Evolutionary conservation across 2,113 vertebrate genomes (phyloP).

Genomic region (Tupaia chinensis): DNA sequence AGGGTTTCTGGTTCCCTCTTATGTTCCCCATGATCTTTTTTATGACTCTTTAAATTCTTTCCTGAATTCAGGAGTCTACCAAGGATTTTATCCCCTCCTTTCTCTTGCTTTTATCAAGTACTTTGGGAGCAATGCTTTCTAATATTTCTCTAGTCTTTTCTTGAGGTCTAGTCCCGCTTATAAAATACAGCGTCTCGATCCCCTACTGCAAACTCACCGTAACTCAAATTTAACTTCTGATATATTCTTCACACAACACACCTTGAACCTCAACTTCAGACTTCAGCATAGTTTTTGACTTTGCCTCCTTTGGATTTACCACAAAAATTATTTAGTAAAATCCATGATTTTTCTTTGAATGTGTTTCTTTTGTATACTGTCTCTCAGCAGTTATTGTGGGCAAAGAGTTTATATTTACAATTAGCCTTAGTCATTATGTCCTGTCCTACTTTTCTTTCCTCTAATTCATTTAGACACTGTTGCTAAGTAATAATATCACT

Average conservation of each 20-base stretch:
- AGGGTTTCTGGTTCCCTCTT: background rate
- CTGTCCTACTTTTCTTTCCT: background rate
- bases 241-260: background rate
- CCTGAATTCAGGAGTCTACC: background rate
- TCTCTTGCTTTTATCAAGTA: background rate
- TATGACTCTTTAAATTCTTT: background rate
- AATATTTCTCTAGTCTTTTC: background rate
- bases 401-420: background rate
- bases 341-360: background rate
- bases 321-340: background rate
- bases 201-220: background rate
- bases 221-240: background rate
- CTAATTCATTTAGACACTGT: background rate
- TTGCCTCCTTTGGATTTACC: background rate
- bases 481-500: background rate
- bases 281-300: background rate
- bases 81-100: background rate
- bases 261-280: background rate
- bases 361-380: background rate
- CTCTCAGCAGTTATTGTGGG: background rate
- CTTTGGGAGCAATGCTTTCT: background rate
- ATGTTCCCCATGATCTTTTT: background rate
- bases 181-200: background rate
- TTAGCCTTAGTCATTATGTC: background rate
- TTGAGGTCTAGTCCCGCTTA: background rate